A percentile compares a stretch with the other conserved stretches of the same genome.
These are phyloP conservation scores for Pseudochirops corinnae DNA, from an alignment of 2,797 vertebrate species.

Conservation along the genomic window DNA sequence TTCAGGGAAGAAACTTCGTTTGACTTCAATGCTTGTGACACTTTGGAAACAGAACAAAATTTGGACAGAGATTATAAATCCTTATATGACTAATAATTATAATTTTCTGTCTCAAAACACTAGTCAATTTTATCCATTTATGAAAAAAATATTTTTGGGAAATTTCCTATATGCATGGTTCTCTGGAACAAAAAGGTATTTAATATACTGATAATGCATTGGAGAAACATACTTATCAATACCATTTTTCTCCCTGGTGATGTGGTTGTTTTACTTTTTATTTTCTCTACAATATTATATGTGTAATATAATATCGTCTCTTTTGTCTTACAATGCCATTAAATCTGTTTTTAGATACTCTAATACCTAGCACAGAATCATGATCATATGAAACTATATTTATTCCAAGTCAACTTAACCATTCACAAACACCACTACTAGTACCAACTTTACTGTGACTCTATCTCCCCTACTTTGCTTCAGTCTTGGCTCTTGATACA, in stretches of 20 bases:
- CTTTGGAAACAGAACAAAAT: too few relatives aligned
- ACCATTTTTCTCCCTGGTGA: not conserved
- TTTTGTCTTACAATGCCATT: not conserved
- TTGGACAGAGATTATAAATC: too few relatives aligned
- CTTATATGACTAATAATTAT: not conserved
- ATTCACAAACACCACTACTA: not conserved
- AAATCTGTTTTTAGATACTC: not conserved
- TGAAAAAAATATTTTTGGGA: not conserved
- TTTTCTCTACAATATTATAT: not conserved
- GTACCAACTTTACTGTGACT: not conserved
- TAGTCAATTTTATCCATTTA: not conserved
- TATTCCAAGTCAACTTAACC: not conserved
- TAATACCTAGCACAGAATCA: not conserved
- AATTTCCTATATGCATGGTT: not conserved
- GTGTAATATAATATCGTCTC: not conserved
- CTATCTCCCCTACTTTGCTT: not conserved
- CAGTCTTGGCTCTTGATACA: not conserved
- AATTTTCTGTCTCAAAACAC: not conserved
- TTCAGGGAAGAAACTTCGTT: too few relatives aligned
- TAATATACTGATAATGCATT: too few relatives aligned
- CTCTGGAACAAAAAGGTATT: not conserved
- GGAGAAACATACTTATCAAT: not conserved
- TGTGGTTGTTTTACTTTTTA: not conserved
- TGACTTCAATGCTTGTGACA: too few relatives aligned
- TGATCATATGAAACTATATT: not conserved